Evolutionary conservation across 2,797 vertebrate genomes (phyloP), one percentile per base, ranked within the genome.

Genomic region (Urophycis tenuis): DNA sequence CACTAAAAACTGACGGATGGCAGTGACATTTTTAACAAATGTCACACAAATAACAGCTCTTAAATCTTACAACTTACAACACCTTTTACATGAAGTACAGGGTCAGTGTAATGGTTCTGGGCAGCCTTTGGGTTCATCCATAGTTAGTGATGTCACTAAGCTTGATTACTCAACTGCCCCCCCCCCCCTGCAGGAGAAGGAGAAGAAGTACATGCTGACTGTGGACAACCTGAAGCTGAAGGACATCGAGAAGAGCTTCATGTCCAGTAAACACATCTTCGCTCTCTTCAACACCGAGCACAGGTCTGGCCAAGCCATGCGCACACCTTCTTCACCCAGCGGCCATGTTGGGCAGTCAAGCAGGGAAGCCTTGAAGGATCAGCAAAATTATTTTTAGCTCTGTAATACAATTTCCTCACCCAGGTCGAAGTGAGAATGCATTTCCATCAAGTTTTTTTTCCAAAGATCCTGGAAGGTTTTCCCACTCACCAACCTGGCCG

Each of bases 201-300:
- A 93, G 83, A 93, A 93, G 88, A 93, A 98, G 75, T 98, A 98
- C 85, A 98, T 98, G 96, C 87, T 98, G 33, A 93, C 95, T 0
- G 93, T 97, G 84, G 96, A 98, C 89, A 97, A 98, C 88, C 92
- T 98, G 88, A 98, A 96, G 78, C 90, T 98, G 78, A 92, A 96
- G 39, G 96, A 98, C 75, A 94, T 98, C 31, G 96, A 98, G 90
- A 98, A 97, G 78, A 95, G 96, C 0, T 98, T 98, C 89, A 98
- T 98, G 96, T 98, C 96, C 75, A 98, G 96, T 93, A 98, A 98
- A 84, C 92, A 96, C 76, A 91, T 98, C 88, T 98, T 98, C 60
- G 96, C 96, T 69, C 93, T 98, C 82, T 98, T 98, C 88, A 97
- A 95, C 92, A 98, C 95, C 0, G 96, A 98, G 79, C 96, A 97